A percentile compares a stretch with the other conserved stretches of the same genome.
Conservation (phyloP, 2,888 invertebrate species). For the Acronicta aceris region DNA sequence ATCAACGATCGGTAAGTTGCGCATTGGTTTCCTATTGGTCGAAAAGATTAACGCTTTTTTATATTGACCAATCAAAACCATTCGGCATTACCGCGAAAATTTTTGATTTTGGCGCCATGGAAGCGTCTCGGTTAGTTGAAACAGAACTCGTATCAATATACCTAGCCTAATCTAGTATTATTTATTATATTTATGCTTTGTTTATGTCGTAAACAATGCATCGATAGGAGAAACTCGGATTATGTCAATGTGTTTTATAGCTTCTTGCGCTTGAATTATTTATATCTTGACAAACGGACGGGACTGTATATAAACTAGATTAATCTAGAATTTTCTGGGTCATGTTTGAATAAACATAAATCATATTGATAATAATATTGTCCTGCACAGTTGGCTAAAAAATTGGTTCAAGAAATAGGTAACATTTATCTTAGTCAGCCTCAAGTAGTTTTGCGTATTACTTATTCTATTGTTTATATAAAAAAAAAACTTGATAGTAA, state of each 20-base stretch:
- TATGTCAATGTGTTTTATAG: constrained; percentile 42
- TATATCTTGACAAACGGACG: constrained; percentile 17
- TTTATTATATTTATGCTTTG: constrained; percentile 7
- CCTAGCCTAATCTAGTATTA: not conserved
- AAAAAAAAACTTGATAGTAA: no score
- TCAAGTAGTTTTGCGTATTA: no score
- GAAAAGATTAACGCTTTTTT: no score
- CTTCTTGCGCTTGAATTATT: constrained; percentile 34
- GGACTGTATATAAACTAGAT: constrained; percentile 20
- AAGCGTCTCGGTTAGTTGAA: no score
- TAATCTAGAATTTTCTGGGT: constrained; percentile 19
- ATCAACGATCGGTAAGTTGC: no score
- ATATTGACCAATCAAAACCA: no score
- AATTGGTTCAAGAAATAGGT: not conserved
- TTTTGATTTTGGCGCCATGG: no score
- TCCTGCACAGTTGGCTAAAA: not conserved
- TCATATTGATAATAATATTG: constrained; percentile 32
- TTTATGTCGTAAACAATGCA: constrained; percentile 27
- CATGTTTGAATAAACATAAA: constrained; percentile 19
- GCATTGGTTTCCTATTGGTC: no score
- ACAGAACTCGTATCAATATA: not conserved
- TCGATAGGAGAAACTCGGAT: constrained; percentile 35
- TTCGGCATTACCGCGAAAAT: no score
- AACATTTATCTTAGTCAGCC: no score
- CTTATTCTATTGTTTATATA: no score